Percentiles rank a stretch among this genome's conserved stretches.
Evolutionary conservation across 2,797 vertebrate genomes (phyloP).

Genomic region (Alectoris magna): DNA sequence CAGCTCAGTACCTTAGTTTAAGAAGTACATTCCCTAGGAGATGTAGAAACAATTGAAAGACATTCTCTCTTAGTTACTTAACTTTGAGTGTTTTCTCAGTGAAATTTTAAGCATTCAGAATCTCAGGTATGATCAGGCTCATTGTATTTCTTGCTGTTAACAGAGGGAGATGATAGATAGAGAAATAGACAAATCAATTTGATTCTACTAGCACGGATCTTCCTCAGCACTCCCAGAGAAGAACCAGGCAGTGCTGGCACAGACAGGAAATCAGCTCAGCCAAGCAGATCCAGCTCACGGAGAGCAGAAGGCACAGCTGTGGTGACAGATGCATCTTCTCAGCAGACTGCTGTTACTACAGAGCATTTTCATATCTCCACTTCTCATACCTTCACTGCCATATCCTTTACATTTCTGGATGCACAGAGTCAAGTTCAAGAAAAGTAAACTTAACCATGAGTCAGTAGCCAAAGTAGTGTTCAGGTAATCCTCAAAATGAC

Average conservation of each 20-base stretch:
- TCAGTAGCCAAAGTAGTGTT: not conserved
- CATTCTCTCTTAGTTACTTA: not conserved
- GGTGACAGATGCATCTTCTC: not conserved
- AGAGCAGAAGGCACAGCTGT: not conserved
- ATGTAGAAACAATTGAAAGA: not conserved
- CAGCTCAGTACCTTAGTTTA: not conserved
- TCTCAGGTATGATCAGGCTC: not conserved
- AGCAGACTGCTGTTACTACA: not conserved
- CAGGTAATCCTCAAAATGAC: not conserved
- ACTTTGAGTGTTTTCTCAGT: not conserved
- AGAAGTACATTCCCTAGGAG: not conserved
- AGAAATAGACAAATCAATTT: rapidly evolving
- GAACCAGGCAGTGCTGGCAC: not conserved
- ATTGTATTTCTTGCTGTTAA: not conserved
- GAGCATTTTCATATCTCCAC: not conserved
- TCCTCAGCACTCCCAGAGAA: not conserved
- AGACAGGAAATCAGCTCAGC: not conserved
- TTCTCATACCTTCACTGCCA: not conserved
- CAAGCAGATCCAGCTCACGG: rapidly evolving
- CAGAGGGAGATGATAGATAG: not conserved
- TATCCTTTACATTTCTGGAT: not conserved
- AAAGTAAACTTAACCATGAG: not conserved
- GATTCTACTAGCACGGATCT: not conserved
- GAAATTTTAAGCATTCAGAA: not conserved
- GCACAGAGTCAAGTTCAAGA: not conserved